Conservation (phyloP, 2,888 invertebrate genomes). For the Lissonota sp. region DNA sequence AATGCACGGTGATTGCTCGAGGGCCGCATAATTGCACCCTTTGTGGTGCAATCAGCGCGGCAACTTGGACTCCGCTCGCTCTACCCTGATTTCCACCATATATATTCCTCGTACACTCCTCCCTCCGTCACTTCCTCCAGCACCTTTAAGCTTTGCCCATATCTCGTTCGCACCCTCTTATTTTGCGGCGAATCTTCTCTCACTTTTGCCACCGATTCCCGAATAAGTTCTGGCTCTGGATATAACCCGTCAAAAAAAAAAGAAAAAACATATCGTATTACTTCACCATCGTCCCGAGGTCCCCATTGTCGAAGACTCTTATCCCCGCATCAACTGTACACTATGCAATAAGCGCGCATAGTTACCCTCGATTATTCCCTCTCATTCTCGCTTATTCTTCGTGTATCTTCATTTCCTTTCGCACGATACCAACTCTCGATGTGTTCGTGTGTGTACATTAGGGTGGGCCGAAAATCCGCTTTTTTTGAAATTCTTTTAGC, state of each 20-base stretch:
- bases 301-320: slow-evolving; percentile 59
- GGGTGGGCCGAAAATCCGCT: no score
- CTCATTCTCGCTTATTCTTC: neutral
- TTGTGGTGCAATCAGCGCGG: slow-evolving; percentile 84
- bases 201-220: slow-evolving; percentile 12
- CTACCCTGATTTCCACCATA: slow-evolving; percentile 49
- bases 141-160: no score
- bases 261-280: slow-evolving; percentile 58
- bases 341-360: neutral
- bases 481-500: no score
- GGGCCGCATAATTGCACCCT: slow-evolving; percentile 84
- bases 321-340: slow-evolving; percentile 34
- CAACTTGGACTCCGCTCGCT: slow-evolving; percentile 78
- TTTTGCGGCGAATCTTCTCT: slow-evolving; percentile 5
- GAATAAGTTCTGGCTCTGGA: slow-evolving; percentile 31
- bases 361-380: slow-evolving; percentile 33
- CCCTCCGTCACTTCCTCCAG: no score
- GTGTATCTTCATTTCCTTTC: slow-evolving; percentile 5
- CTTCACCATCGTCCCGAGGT: slow-evolving; percentile 30
- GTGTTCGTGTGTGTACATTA: no score
- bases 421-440: neutral
- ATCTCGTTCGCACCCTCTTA: neutral
- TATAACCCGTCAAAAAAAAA: slow-evolving; percentile 30
- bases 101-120: neutral
- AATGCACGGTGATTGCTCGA: slow-evolving; percentile 84